Evolutionary conservation across 37 sponge, comb jelly and placozoan genomes (phyloP), one percentile per base, ranked within the genome.

Genomic region (Spongilla lacustris): DNA sequence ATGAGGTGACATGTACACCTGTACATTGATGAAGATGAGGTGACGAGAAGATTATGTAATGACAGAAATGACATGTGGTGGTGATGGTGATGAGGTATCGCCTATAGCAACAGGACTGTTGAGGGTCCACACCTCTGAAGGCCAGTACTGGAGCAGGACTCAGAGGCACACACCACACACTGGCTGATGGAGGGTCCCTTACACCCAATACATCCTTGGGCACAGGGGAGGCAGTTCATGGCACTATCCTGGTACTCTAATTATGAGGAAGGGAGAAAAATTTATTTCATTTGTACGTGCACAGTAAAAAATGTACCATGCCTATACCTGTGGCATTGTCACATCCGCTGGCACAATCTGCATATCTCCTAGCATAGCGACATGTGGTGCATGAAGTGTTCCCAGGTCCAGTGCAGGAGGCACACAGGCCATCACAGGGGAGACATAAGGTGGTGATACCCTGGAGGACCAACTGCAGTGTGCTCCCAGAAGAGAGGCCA

Each of bases 391-490:
- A 90, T 75, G 85, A 82, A 12, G 32, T 81, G 35, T 69, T 35
- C n/a, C 86, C 86, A 3, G 86, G 81, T 19, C 77, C 91, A 9
- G 66, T 71, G 37, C 89, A 89, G 36, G 29, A 41, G 10, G 78
- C 83, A 78, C 89, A 89, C 71, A 76, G 41, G 1, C 69, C 74
- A 28, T 89, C 22, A 71, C 89, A 89, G 33, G 89, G 84, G 4
- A 67, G 30, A 30, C 89, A 89, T 23, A 89, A 49, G 27, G 78
- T 67, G 22, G 78, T 66, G 32, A 78, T 77, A 1, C 50, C 12
- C 26, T 0, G 29, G 6, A 89, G 79, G 33, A 78, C 73, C 14
- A 10, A 29, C 30, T n/a, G 23, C 28, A 19, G 36, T 17, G 67
- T 27, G 66, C 27, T 31, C 75, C 82, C 21, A 70, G 66, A 10